Base-by-base conservation (phyloP, 1,140 invertebrate species). In the Anastrepha ludens region DNA sequence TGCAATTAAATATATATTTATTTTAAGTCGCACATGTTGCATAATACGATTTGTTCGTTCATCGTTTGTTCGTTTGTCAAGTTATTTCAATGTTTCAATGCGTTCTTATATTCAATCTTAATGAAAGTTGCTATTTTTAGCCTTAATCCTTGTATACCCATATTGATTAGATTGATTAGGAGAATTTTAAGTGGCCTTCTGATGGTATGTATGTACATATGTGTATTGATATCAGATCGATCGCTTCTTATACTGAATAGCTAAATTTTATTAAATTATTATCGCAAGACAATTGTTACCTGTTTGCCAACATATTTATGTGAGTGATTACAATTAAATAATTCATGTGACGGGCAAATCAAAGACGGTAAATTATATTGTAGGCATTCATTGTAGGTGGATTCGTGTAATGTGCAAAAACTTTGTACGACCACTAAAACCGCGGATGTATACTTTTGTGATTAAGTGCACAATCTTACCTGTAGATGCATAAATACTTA, bases 241-340 rank as follows among this genome's bases (percentile, higher is more conserved):
- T 20, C 5, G 44, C 41, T 74, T 74, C 13, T 20, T 74, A 81
- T n/a, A 29, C 17, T 55, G 17, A 13, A 41, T 74, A 81, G 74
- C 15, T 81, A 81, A n/a, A 81, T 55, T 81, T 55, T 50, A 81
- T 81, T 81, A 81, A 81, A 81, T 81, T 81, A 81, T 81, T 55
- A 29, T 81, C n/a, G 74, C 74, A 9, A 81, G 9, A 47, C 74
- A 81, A 81, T 55, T 55, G 50, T 81, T 81, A 29, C 3, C 17
- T 74, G 67, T 74, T 74, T 47, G 44, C 17, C 67, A 74, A 74
- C 67, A 44, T 39, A 44, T 15, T 44, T 74, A 74, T 2, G 13
- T 74, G 44, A 15, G 13, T 13, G 13, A 44, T n/a, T 44, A 39
- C 41, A 74, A 41, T 67, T 67, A 9, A 67, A 41, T n/a, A 29